Conservation (phyloP, 2,113 vertebrate genomes). For the Gavialis gangeticus region DNA sequence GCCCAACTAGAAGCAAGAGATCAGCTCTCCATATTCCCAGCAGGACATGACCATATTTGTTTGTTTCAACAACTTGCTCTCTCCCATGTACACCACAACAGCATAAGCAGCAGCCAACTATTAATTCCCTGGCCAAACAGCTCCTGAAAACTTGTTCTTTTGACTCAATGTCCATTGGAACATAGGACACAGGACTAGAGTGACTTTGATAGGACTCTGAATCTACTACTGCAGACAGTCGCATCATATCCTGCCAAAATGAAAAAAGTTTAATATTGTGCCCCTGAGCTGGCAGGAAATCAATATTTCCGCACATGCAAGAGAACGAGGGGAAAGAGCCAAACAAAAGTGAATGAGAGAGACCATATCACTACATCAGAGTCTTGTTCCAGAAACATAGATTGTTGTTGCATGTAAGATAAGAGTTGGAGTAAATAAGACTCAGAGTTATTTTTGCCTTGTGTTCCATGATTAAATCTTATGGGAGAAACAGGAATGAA, state of each 20-base stretch:
- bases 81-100: neutral
- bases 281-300: constrained; percentile 51
- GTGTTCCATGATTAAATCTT: neutral
- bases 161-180: neutral
- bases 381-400: neutral
- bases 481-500: neutral
- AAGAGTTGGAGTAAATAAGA: constrained; percentile 7
- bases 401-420: neutral
- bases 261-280: neutral
- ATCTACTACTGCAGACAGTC: constrained; percentile 6
- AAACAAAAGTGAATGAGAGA: constrained; percentile 57
- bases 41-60: neutral
- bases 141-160: neutral
- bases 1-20: neutral
- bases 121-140: neutral
- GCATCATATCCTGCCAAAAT: constrained; percentile 10
- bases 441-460: neutral
- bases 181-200: neutral
- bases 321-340: constrained; percentile 56
- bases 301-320: neutral
- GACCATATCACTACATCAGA: neutral
- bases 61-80: neutral
- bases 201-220: neutral
- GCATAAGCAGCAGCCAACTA: neutral
- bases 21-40: neutral